phyloP scores from a whole-genome alignment of 2,113 vertebrate genomes.

The Cnemophilus loriae region DNA sequence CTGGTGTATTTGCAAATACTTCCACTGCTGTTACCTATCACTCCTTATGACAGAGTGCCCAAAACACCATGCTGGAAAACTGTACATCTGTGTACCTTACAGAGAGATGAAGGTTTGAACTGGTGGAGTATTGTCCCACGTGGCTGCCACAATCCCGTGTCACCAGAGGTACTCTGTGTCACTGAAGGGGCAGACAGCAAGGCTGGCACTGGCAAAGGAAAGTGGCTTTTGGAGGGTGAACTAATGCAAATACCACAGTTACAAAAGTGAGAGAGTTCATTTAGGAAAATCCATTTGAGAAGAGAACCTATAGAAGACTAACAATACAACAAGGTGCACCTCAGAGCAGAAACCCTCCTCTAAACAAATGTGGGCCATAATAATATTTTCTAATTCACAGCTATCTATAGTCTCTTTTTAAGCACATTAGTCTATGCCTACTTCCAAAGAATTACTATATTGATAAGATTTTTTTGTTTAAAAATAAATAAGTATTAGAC shows the following conservation, averaged over 20 bases:
- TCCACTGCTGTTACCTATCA: background rate
- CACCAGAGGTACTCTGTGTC: background rate
- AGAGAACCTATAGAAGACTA: background rate
- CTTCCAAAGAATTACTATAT: background rate
- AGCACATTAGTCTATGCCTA: background rate
- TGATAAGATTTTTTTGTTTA: background rate
- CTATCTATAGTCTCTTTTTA: background rate
- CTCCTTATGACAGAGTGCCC: background rate
- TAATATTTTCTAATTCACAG: background rate
- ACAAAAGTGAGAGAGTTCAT: background rate
- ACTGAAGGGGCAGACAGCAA: background rate
- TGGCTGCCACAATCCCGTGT: background rate
- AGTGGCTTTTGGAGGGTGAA: background rate
- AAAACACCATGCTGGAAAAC: background rate
- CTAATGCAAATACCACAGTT: background rate
- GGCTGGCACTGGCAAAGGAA: background rate
- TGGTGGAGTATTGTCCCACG: fast-evolving
- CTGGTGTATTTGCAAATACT: background rate
- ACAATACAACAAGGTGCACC: background rate
- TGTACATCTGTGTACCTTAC: background rate
- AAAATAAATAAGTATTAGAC: background rate
- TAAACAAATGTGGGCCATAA: background rate
- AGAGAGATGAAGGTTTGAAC: background rate
- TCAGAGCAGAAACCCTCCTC: background rate
- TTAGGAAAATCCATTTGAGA: background rate